A percentile compares a stretch with the other conserved stretches of the same genome.
These are phyloP conservation scores for Lepidurus packardi DNA, from an alignment of 1,140 invertebrate species.

Conservation along the genomic window DNA sequence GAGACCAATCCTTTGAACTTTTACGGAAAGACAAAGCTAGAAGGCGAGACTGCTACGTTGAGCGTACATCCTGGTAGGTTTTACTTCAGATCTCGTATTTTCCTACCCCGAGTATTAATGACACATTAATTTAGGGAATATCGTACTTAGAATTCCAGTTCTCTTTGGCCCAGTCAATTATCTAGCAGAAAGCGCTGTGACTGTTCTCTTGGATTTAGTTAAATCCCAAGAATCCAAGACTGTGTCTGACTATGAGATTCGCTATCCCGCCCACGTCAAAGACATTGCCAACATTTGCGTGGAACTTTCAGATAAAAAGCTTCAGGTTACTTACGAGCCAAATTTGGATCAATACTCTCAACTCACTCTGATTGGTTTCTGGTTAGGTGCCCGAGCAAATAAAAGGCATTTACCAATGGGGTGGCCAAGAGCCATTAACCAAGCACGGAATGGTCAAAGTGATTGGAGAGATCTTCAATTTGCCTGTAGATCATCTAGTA, in stretches of 20 bases:
- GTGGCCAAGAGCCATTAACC: constrained; percentile 49
- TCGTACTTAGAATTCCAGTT: constrained; percentile 51
- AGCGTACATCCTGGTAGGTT: constrained; percentile 42
- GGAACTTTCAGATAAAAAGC: constrained; percentile 41
- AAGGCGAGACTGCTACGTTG: constrained; percentile 48
- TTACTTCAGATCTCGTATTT: too few species aligned
- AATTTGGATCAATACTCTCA: constrained; percentile 28
- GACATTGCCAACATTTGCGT: constrained; percentile 48
- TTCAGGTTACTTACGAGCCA: constrained; percentile 40
- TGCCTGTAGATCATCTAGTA: constrained; percentile 45
- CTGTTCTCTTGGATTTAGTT: constrained; percentile 46
- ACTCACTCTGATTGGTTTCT: constrained; percentile 15
- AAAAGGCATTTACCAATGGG: constrained; percentile 31
- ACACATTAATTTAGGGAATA: constrained; percentile 41
- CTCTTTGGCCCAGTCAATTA: constrained; percentile 46
- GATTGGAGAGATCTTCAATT: constrained; percentile 48
- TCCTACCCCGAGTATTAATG: not conserved
- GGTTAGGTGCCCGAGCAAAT: not conserved
- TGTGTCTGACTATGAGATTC: constrained; percentile 48
- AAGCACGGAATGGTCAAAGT: constrained; percentile 53
- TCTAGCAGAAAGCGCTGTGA: constrained; percentile 51
- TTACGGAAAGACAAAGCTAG: constrained; percentile 52
- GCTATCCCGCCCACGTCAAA: constrained; percentile 48
- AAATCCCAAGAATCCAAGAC: constrained; percentile 38
- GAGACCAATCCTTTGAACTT: constrained; percentile 50